A percentile compares a stretch with the other conserved stretches of the same genome.
Conservation (phyloP, 2,888 invertebrate genomes). For the Monochamus alternatus region DNA sequence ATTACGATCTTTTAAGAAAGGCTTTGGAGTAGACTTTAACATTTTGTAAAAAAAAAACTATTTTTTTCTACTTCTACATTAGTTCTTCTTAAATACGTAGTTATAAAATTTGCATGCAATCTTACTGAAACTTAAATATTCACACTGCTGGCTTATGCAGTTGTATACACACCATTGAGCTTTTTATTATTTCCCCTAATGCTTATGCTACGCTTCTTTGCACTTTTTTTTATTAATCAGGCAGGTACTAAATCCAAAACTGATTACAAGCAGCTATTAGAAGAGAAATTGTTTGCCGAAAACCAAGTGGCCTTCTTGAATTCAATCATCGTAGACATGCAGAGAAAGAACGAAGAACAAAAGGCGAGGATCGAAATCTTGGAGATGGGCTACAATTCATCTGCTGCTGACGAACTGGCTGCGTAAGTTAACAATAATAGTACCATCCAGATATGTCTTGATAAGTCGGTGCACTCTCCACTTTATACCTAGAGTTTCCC, state of each 20-base stretch:
- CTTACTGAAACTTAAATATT: background rate
- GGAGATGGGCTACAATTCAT: conserved; percentile 76
- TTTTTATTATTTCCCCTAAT: background rate
- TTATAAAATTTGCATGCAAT: no score
- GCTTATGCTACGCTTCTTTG: conserved; percentile 24
- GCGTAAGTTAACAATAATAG: conserved; percentile 65
- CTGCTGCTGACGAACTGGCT: conserved; percentile 67
- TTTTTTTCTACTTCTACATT: no score
- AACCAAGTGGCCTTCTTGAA: conserved; percentile 93
- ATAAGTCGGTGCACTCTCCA: no score
- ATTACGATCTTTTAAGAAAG: no score
- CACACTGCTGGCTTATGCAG: background rate
- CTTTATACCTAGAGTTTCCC: no score
- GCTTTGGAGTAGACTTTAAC: no score
- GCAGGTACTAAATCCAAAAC: conserved; percentile 50
- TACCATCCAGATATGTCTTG: no score
- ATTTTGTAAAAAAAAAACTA: no score
- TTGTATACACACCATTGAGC: background rate
- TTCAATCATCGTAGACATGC: conserved; percentile 97
- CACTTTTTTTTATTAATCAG: conserved; percentile 48
- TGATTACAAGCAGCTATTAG: conserved; percentile 70
- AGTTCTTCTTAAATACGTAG: no score
- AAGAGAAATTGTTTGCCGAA: conserved; percentile 79
- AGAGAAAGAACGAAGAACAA: conserved; percentile 91
- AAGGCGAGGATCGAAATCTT: conserved; percentile 85